Evolutionary conservation across 2,113 vertebrate genomes (phyloP), one percentile per base, ranked within the genome.

Genomic region (Noctilio leporinus): DNA sequence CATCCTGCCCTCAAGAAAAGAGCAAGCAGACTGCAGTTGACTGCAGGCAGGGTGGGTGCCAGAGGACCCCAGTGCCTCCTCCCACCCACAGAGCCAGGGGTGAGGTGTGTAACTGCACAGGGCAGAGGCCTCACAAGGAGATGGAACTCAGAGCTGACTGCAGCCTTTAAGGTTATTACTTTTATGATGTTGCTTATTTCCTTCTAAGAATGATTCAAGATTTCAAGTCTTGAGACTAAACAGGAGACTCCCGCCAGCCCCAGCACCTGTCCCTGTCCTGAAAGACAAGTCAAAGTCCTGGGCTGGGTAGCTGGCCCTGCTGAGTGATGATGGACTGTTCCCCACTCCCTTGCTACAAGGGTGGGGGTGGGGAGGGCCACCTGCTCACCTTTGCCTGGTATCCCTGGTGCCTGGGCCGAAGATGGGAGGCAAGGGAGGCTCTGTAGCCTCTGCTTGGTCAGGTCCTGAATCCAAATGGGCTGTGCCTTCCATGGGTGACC

Each of bases 141-240:
- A n/a, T n/a, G 24, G 76, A 19, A 51, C 3, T 0, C 4, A 35
- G 8, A 7, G 33, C 75, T 72, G 69, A 30, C 22, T 2, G 10
- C 4, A 30, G 40, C 19, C 1, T 1, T 67, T 28, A 26, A 0
- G 6, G 40, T 3, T 40, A 19, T 57, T 55, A 5, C 11, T 35
- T 80, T 70, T 24, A 38, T 38, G 45, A 55, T 11, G 24, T 43
- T 43, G 38, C 76, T 62, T 3, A 11, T 49, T 90, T 72, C 40
- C 49, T 51, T 26, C 7, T 17, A 2, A 43, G 47, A 64, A 75
- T 33, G 8, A 78, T 30, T 45, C 55, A 62, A 82, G 55, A 38
- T 38, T 43, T 11, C 51, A 75, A 24, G 47, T 86, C 86, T 77
- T 38, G 53, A 67, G 88, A 53, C n/a, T 45, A 15, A n/a, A 64